Evolutionary conservation across 1,140 invertebrate genomes (phyloP), one percentile per base, ranked within the genome.

Genomic region (Tetragonula clypearis): DNA sequence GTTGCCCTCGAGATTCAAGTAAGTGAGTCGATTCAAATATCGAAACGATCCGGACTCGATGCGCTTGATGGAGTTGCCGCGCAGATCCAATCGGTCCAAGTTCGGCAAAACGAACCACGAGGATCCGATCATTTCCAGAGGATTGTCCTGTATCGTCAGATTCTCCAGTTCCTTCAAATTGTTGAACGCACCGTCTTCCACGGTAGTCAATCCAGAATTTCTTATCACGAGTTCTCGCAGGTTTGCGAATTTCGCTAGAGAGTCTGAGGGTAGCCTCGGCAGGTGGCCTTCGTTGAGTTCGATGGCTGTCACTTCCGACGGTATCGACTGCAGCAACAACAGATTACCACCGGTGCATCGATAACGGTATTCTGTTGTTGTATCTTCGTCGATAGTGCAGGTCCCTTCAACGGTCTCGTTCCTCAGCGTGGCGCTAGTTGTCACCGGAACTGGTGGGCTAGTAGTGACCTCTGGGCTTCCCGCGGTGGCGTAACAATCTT

Each of bases 1-100:
- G 69, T 93, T 93, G 0, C 91, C 91, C 14, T 93, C 90, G 26
- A 93, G 78, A 78, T 91, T 92, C 9, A 93, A 65, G 71, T 93
- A 90, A 11, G 82, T 75, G 1, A 93, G 81, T 17, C 55, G 82
- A 17, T 74, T 68, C 17, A 93, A 58, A n/a, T 88, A 41, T 6
- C 81, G 74, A 19, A 93, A 93, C 12, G 91, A 80, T 26, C 79
- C 86, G 1, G 88, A 77, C 12, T 88, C 91, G n/a, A 93, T 91
- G 30, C 92, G 92, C 12, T 73, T 80, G 19, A 93, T 85, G 14
- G 87, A 88, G 41, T 93, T 93, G 14, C 91, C 89, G 14, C 91
- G 90, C 9, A 93, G 49, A 87, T 92, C 90, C 19, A 93, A 58
- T 17, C 82, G 86, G 56, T 84, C 81, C 15, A 93, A 84, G 77